Conservation (phyloP, 2,888 invertebrate genomes). For the Ophonus ardosiacus region DNA sequence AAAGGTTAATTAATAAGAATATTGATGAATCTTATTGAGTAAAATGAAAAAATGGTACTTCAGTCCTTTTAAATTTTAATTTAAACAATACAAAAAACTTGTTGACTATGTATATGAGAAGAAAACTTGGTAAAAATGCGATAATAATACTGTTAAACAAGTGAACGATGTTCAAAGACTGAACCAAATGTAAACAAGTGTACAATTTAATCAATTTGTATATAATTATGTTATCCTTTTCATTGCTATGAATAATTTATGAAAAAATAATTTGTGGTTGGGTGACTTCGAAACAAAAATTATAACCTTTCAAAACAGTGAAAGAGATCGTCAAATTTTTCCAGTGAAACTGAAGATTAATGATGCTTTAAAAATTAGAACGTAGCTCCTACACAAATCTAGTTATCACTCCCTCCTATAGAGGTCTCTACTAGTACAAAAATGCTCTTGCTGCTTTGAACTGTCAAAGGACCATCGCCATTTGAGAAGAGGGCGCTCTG, state of each 20-base stretch:
- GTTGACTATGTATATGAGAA: no score
- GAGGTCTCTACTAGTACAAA: constrained; percentile 11
- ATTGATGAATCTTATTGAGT: no score
- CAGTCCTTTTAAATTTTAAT: no score
- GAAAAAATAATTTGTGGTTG: neutral
- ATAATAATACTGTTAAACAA: no score
- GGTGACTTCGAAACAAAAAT: neutral
- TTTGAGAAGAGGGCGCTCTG: constrained; percentile 47
- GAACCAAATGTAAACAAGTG: no score
- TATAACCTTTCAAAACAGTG: constrained; percentile 8
- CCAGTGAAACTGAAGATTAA: constrained; percentile 27
- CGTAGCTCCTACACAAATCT: neutral
- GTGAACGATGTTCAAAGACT: no score
- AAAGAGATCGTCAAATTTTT: constrained; percentile 15
- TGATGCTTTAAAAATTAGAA: constrained; percentile 10
- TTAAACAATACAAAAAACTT: no score
- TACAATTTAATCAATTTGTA: neutral
- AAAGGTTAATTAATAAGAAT: no score
- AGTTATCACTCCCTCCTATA: neutral
- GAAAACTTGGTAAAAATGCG: no score
- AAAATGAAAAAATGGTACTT: no score
- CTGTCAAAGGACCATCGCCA: constrained; percentile 59
- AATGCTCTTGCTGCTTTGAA: neutral
- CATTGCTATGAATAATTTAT: neutral
- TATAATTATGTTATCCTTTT: neutral